A percentile compares a stretch with the other conserved stretches of the same genome.
Evolutionary conservation across 2,888 invertebrate genomes (phyloP).

Genomic region (Mechanitis messenoides): DNA sequence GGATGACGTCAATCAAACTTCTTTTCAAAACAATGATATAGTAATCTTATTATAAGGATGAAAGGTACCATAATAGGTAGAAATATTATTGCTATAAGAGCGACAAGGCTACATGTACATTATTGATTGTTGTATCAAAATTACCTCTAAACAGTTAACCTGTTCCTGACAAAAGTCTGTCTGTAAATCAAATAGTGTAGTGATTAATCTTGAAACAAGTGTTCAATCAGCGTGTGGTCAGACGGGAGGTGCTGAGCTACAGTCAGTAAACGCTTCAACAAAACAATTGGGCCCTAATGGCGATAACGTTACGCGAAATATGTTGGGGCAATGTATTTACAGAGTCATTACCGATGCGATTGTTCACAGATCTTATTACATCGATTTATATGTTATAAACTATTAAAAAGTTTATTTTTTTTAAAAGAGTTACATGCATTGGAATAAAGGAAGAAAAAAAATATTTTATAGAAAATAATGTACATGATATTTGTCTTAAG

Average conservation of each 20-base stretch:
- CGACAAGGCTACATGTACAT: too few relatives aligned
- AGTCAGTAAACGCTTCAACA: conserved; percentile 42
- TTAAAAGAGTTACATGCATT: too few relatives aligned
- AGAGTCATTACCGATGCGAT: conserved; percentile 15
- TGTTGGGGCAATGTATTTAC: conserved; percentile 18
- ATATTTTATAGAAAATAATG: too few relatives aligned
- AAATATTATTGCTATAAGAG: too few relatives aligned
- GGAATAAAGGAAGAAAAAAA: too few relatives aligned
- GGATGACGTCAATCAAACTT: too few relatives aligned
- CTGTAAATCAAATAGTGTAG: conserved; percentile 4
- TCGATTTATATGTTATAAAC: too few relatives aligned
- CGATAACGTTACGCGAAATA: conserved; percentile 32
- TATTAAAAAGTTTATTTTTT: too few relatives aligned
- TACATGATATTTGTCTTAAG: too few relatives aligned
- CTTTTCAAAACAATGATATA: too few relatives aligned
- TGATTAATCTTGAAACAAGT: conserved; percentile 56
- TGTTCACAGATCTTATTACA: background rate
- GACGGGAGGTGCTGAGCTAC: conserved; percentile 35
- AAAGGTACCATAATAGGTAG: too few relatives aligned
- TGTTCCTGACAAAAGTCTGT: background rate
- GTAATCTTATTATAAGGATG: too few relatives aligned
- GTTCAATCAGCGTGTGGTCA: conserved; percentile 69
- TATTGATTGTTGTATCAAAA: background rate
- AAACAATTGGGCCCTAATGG: conserved; percentile 68
- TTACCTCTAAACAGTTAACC: background rate